Conservation (phyloP, 2,113 vertebrate genomes). For the Pipra filicauda region DNA sequence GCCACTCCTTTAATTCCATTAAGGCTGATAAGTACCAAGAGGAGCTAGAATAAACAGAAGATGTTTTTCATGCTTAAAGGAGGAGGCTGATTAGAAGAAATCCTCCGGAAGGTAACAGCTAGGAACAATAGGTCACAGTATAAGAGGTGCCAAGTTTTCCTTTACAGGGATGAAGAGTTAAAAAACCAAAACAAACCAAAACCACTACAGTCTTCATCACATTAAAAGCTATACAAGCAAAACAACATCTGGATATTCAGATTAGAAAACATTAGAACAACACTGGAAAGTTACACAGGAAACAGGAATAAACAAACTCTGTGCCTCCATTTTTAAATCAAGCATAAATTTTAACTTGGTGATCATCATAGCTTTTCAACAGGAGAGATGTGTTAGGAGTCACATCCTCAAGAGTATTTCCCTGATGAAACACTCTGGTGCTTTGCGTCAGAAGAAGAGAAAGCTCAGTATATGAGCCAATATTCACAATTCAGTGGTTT, state of each 20-base stretch:
- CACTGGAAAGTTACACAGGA: slow-evolving; percentile 10
- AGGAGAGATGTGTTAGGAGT: background rate
- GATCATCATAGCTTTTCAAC: slow-evolving; percentile 2
- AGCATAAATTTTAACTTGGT: background rate
- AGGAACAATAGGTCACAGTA: slow-evolving; percentile 46
- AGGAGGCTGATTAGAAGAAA: slow-evolving; percentile 17
- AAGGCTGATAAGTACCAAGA: background rate
- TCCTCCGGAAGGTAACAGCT: slow-evolving; percentile 35
- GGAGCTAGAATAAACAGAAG: background rate
- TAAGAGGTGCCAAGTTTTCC: slow-evolving; percentile 1
- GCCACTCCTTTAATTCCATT: background rate
- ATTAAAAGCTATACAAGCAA: background rate
- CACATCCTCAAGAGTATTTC: background rate
- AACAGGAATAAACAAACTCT: slow-evolving; percentile 11
- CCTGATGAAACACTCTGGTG: background rate
- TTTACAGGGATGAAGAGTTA: background rate
- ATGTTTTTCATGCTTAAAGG: background rate
- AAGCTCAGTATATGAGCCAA: background rate
- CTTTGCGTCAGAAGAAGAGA: background rate
- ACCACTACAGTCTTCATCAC: background rate
- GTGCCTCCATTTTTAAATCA: background rate
- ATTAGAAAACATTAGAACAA: background rate
- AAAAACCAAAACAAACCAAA: background rate
- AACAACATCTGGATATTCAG: background rate
- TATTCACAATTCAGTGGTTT: background rate